These are phyloP conservation scores for Sphecodes monilicornis DNA, from an alignment of 2,888 invertebrate genomes.

Conservation along the genomic window DNA sequence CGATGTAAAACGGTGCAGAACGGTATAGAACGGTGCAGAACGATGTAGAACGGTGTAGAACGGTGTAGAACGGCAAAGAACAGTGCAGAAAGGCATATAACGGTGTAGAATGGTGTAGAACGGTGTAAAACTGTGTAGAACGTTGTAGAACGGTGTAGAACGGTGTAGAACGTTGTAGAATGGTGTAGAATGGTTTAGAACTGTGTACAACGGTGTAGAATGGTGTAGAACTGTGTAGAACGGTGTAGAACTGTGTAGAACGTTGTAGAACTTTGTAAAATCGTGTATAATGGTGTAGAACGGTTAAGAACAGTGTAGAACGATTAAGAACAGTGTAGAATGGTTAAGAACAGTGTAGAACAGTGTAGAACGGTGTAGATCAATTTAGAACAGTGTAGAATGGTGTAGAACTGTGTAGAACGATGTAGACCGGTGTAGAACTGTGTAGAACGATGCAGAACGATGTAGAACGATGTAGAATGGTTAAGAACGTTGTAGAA, in stretches of 20 bases:
- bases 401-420: conserved; percentile 1
- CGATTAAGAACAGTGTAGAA: too few species aligned
- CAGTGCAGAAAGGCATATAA: too few species aligned
- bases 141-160: too few species aligned
- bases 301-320: neutral
- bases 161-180: conserved; percentile 2
- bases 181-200: too few species aligned
- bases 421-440: conserved; percentile 8
- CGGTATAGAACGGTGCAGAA: neutral
- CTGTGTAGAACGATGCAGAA: neutral
- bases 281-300: conserved; percentile 2
- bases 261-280: too few species aligned
- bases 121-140: conserved; percentile 1
- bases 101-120: conserved; percentile 3
- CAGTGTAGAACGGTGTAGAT: neutral
- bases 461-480: conserved; percentile 8
- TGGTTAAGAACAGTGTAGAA: too few species aligned
- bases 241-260: conserved; percentile 1
- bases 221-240: neutral
- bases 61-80: neutral
- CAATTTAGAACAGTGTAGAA: too few species aligned
- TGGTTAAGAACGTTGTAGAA: neutral
- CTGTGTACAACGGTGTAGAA: conserved; percentile 8
- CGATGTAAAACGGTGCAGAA: too few species aligned
- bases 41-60: conserved; percentile 8